phyloP scores from a whole-genome alignment of 2,888 invertebrate genomes.

The Zaprionus bogoriensis region DNA sequence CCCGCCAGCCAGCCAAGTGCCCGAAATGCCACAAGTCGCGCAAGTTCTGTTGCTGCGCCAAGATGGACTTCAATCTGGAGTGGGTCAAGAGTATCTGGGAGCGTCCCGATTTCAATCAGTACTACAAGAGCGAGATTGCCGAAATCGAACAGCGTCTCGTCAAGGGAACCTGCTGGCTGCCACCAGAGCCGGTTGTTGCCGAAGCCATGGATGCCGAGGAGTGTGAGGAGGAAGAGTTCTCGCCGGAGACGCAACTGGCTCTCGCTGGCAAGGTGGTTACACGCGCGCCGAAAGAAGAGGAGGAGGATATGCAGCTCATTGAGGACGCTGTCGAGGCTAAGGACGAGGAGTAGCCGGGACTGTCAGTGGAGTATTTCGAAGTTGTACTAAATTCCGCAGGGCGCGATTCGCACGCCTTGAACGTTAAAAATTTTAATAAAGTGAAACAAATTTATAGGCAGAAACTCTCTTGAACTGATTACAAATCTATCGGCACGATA shows the following conservation, averaged over 20 bases:
- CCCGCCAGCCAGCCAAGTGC: conserved; percentile 64
- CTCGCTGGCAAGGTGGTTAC: conserved; percentile 50
- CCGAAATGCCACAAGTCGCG: conserved; percentile 74
- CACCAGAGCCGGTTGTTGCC: conserved; percentile 43
- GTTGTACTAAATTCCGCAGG: background rate
- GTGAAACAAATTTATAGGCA: too few species aligned
- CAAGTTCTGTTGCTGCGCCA: conserved; percentile 72
- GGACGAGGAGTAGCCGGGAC: conserved; percentile 32
- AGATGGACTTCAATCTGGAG: conserved; percentile 74
- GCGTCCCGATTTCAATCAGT: conserved; percentile 76
- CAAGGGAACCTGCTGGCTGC: conserved; percentile 67
- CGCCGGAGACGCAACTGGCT: conserved; percentile 45
- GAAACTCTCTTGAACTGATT: too few species aligned
- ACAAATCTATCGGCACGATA: too few species aligned
- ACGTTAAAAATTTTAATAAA: too few species aligned
- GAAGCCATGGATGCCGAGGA: conserved; percentile 38
- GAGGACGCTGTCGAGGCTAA: conserved; percentile 9
- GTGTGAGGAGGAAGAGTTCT: conserved; percentile 35
- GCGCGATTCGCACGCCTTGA: background rate
- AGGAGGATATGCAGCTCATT: background rate
- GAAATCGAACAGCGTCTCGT: conserved; percentile 66
- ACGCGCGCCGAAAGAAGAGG: background rate
- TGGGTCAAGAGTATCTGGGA: conserved; percentile 80
- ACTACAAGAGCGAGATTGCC: conserved; percentile 74
- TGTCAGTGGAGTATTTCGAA: background rate